A percentile compares a stretch with the other conserved stretches of the same genome.
Evolutionary conservation across 1,140 invertebrate species (phyloP).

Genomic region (Trichomalopsis sarcophagae): DNA sequence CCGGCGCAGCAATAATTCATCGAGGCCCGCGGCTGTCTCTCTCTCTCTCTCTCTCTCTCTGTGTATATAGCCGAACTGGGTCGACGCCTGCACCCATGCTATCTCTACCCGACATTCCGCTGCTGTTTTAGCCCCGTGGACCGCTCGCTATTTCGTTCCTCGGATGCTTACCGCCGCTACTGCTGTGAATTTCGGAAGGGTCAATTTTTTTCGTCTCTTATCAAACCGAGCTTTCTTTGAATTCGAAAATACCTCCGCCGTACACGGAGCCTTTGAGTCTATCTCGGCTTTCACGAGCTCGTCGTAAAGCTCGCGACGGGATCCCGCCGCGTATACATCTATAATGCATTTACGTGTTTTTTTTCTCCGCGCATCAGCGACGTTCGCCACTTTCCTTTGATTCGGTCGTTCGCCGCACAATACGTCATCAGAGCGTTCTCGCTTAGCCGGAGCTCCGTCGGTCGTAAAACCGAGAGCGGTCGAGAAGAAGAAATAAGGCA

Average conservation of each 20-base stretch:
- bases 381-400: no score
- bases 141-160: background rate
- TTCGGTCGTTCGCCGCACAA: background rate
- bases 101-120: background rate
- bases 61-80: background rate
- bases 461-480: background rate
- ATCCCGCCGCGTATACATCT: no score
- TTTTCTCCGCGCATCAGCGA: no score
- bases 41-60: background rate
- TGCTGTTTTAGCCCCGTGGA: background rate
- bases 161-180: background rate
- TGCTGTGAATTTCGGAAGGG: background rate
- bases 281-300: no score
- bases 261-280: no score
- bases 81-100: background rate
- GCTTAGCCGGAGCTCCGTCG: background rate
- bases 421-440: background rate
- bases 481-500: no score
- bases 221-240: no score
- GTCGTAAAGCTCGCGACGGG: no score
- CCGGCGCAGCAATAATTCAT: constrained; percentile 21
- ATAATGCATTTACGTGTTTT: no score
- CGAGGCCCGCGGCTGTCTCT: background rate
- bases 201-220: background rate
- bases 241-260: no score